A percentile compares a stretch with the other conserved stretches of the same genome.
These are phyloP conservation scores for Meliscaeva auricollis DNA, from an alignment of 2,888 invertebrate genomes.

Conservation along the genomic window DNA sequence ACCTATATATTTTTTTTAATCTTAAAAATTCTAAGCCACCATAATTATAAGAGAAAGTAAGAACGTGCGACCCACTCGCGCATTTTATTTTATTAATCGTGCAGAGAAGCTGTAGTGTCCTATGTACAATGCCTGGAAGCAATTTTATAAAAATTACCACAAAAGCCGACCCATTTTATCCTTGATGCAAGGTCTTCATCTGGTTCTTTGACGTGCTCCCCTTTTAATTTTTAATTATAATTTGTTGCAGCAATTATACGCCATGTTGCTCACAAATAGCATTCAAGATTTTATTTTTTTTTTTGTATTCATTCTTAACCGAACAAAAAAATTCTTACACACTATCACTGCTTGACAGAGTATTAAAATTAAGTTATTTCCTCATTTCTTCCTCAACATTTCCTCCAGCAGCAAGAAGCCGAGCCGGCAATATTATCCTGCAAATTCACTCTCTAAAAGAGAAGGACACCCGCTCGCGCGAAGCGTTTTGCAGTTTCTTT, in stretches of 20 bases:
- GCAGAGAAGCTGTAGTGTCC: neutral
- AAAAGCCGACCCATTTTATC: slow-evolving; percentile 60
- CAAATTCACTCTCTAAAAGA: slow-evolving; percentile 20
- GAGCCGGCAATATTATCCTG: slow-evolving; percentile 20
- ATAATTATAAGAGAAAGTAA: too few relatives aligned
- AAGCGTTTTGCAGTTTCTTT: slow-evolving; percentile 66
- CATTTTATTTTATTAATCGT: neutral
- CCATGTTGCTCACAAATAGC: slow-evolving; percentile 67
- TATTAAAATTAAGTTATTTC: slow-evolving; percentile 75
- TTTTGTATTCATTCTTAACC: slow-evolving; percentile 18
- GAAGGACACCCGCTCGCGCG: slow-evolving; percentile 39
- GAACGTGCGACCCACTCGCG: too few relatives aligned
- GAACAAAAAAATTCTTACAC: slow-evolving; percentile 31
- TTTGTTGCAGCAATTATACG: slow-evolving; percentile 72
- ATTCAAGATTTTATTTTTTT: slow-evolving; percentile 61
- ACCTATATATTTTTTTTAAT: too few relatives aligned
- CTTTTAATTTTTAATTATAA: slow-evolving; percentile 75
- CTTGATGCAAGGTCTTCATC: slow-evolving; percentile 11
- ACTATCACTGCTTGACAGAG: slow-evolving; percentile 46
- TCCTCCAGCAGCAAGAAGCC: slow-evolving; percentile 45
- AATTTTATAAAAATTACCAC: slow-evolving; percentile 32
- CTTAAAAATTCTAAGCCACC: too few relatives aligned
- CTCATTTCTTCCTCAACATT: slow-evolving; percentile 72
- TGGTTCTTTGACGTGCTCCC: slow-evolving; percentile 62
- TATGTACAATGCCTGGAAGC: slow-evolving; percentile 19